These are phyloP conservation scores for Hirtodrosophila cameraria DNA, from an alignment of 2,888 invertebrate species.

Conservation along the genomic window DNA sequence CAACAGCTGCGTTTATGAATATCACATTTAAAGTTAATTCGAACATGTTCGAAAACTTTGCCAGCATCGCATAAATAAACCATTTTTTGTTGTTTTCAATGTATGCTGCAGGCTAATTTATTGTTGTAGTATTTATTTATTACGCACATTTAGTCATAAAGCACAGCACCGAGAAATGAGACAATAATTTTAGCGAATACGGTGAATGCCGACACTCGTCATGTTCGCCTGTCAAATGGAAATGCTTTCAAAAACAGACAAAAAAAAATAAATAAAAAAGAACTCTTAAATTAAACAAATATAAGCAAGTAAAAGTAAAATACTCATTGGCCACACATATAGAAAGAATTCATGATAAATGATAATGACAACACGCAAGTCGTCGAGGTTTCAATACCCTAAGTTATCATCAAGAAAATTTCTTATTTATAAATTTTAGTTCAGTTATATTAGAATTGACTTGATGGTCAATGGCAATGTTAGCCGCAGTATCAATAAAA, in stretches of 20 bases:
- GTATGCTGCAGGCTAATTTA: conserved; percentile 59
- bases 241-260: conserved; percentile 32
- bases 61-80: conserved; percentile 65
- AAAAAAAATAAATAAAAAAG: conserved; percentile 30
- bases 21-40: conserved; percentile 52
- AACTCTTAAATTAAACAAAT: conserved; percentile 45
- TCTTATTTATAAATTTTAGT: no score
- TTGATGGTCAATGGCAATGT: no score
- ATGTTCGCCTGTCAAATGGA: conserved; percentile 56
- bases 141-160: conserved; percentile 73
- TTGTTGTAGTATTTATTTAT: conserved; percentile 63
- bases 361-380: not conserved
- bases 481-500: no score
- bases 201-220: conserved; percentile 54
- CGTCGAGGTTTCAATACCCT: conserved; percentile 10
- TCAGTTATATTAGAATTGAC: no score
- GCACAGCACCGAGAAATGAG: conserved; percentile 47
- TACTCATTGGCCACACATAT: conserved; percentile 8
- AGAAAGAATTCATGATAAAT: not conserved
- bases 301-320: conserved; percentile 34
- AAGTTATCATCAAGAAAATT: no score
- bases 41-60: conserved; percentile 62
- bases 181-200: conserved; percentile 36
- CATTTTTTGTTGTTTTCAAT: conserved; percentile 34
- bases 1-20: conserved; percentile 69